Evolutionary conservation across 2,888 invertebrate genomes (phyloP), one percentile per base, ranked within the genome.

Genomic region (Sphaeridia pumilis): DNA sequence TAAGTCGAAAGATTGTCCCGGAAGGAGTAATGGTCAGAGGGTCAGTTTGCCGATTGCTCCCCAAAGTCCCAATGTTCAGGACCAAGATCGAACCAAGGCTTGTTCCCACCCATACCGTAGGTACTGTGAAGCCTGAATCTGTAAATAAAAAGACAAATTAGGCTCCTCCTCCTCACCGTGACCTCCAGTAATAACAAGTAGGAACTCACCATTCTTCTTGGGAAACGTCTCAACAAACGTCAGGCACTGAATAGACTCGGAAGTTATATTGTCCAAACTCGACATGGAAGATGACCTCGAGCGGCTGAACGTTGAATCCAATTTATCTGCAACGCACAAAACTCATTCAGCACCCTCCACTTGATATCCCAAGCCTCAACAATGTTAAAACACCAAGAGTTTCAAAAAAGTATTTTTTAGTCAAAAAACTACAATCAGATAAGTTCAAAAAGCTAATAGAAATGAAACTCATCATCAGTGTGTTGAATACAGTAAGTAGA

Each of bases 241-340:
- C 74, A 97, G 81, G 76, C 89, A 90, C 77, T 90, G 90, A 69
- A 95, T 85, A 71, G 92, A 85, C 77, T 95, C 95, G 67, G 87
- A 84, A 69, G 87, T 84, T 75, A 94, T 90, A 78, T 93, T 93
- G 76, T 95, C 94, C 70, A 95, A 78, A 73, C 93, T 94, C 69
- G 93, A 93, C 85, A 93, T 93, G 74, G 90, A 92, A 73, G 93
- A 93, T 72, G 92, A 93, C 69, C 94, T 81, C 66, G 94, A 95
- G 72, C 94, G 81, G 68, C 92, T 92, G 77, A 94, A 94, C 67
- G 89, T 87, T 73, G 84, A 88, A 78, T 94, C 94, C 80, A 89
- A 79, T 78, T 92, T 92, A 79, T 94, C 93, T 93, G 34, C 20
- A 42, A 24, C 27, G 20, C 7, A 5, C 5, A 38, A 38, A 38